A percentile compares a stretch with the other conserved stretches of the same genome.
phyloP scores from a whole-genome alignment of 2,888 invertebrate genomes.

The Leptopterna dolabrata region DNA sequence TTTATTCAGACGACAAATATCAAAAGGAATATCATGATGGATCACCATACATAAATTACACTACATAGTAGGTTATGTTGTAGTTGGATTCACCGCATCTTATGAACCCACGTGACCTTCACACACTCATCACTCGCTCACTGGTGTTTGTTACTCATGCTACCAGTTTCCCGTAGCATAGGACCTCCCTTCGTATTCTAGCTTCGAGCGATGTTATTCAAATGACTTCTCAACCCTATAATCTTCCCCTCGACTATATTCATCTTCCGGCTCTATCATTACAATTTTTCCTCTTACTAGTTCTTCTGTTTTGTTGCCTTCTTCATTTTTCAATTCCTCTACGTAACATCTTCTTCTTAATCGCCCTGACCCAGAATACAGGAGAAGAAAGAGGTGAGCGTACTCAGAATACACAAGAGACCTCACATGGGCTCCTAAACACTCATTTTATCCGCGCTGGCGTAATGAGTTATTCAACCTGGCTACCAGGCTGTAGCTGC shows the following conservation, averaged over 20 bases:
- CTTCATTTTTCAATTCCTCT: not conserved
- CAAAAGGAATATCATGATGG: no score
- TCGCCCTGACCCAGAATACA: not conserved
- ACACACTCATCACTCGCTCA: not conserved
- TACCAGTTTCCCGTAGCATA: not conserved
- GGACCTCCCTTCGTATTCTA: not conserved
- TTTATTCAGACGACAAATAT: no score
- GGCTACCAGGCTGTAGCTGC: not conserved
- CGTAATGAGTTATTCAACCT: conserved; percentile 1
- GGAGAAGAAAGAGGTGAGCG: not conserved
- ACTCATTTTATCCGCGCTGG: not conserved
- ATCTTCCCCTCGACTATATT: not conserved
- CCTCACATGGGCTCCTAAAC: not conserved
- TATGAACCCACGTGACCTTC: not conserved
- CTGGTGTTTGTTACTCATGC: not conserved
- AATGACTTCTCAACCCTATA: not conserved
- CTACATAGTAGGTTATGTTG: no score
- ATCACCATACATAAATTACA: no score
- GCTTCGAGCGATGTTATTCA: conserved; percentile 1
- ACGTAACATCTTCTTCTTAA: not conserved
- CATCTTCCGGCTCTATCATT: conserved; percentile 11
- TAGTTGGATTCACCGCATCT: not conserved
- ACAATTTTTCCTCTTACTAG: not conserved
- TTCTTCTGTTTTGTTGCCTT: not conserved
- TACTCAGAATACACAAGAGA: not conserved